Evolutionary conservation across 2,888 invertebrate species (phyloP), one percentile per base, ranked within the genome.

Genomic region (Cryptosula pallasiana): DNA sequence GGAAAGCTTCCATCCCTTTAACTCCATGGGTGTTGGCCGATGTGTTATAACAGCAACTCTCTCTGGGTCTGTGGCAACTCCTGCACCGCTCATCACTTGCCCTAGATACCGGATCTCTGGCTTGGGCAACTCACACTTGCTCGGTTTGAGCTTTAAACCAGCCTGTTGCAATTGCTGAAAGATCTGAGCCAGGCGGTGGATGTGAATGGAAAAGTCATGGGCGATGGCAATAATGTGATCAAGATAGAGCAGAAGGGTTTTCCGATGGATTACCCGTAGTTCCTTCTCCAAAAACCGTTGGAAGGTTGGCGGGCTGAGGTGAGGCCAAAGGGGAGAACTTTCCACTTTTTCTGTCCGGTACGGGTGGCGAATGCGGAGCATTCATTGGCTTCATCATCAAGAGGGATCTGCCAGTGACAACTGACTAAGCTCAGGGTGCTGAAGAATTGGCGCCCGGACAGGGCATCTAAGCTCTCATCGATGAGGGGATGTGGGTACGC

Each of bases 361-460:
- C 45, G 5, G 20, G 45, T 45, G 20, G 45, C 5, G 45, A 45
- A 77, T 25, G 76, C 77, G 5, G 77, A 75, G 72, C 77, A 77
- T 2, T 54, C 27, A 45, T 69, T 71, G 69, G 75, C 76, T 16
- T 72, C 69, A 25, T 69, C 71, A 13, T 72, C 71, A 29, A 76
- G 57, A 13, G 20, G 45, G 20, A 5, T 20, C 20, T 45, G 45
- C 45, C 45, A 45, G 45, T 45, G 20, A 13, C 45, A 76, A 20
- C 69, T 58, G 20, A 55, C 72, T 20, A 77, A 58, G 69, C 79
- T 77, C 13, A 78, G 71, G 1, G 72, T 72, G 23, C 70, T 72
- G 57, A 77, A 78, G 72, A 70, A 76, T 20, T 71, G 20, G 1
- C 74, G 71, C 0, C 78, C 78, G 3, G 75, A n/a, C 25, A 77